A percentile compares a stretch with the other conserved stretches of the same genome.
These are phyloP conservation scores for Chiroxiphia lanceolata DNA, from an alignment of 2,797 vertebrate genomes.

Conservation along the genomic window DNA sequence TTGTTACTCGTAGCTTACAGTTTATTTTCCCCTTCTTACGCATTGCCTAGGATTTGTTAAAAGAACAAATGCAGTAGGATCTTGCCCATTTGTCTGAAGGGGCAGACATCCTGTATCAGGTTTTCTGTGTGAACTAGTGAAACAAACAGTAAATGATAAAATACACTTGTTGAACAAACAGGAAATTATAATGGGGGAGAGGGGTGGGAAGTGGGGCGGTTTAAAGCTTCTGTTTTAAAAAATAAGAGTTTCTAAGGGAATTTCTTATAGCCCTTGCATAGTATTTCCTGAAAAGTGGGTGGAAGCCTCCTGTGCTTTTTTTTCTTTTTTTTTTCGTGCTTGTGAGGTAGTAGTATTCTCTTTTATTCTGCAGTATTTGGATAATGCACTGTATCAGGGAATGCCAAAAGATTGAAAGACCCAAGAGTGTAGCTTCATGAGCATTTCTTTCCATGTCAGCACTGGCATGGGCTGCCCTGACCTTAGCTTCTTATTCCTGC, in stretches of 20 bases:
- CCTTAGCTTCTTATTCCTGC: slow-evolving; percentile 12
- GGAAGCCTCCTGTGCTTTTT: neutral
- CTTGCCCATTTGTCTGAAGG: neutral
- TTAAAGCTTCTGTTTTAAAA: neutral
- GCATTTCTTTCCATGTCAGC: slow-evolving; percentile 6
- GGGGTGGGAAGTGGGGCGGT: neutral
- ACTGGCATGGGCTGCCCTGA: neutral
- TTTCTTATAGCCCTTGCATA: neutral
- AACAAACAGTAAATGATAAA: neutral
- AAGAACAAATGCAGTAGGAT: neutral
- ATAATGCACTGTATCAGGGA: neutral
- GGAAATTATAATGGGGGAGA: neutral
- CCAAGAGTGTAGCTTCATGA: neutral
- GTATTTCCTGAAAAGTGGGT: neutral
- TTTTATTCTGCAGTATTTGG: neutral
- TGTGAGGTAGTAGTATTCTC: neutral
- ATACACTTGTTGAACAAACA: neutral
- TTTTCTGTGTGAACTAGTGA: neutral
- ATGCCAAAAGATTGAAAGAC: neutral
- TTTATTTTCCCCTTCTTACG: neutral
- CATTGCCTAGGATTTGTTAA: neutral
- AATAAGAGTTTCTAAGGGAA: neutral
- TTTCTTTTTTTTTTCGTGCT: neutral
- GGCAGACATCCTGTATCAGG: neutral
- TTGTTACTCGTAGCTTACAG: neutral